Conservation (phyloP, 2,888 invertebrate genomes). For the Amaurobius ferox region DNA sequence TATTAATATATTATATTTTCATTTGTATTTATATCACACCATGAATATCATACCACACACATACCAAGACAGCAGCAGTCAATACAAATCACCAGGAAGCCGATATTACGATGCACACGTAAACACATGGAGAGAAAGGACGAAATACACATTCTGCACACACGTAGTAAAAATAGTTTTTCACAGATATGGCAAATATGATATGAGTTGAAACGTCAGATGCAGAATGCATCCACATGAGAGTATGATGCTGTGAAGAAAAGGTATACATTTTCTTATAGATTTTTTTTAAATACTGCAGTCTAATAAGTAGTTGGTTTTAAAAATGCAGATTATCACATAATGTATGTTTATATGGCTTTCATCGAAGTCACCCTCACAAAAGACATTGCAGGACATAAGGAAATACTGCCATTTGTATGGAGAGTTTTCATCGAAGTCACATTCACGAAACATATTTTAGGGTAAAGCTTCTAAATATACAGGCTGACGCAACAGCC, state of each 20-base stretch:
- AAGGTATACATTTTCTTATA: too few relatives aligned
- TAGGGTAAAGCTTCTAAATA: too few relatives aligned
- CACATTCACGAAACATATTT: too few relatives aligned
- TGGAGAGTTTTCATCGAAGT: too few relatives aligned
- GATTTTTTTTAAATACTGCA: too few relatives aligned
- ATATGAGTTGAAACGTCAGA: constrained; percentile 39
- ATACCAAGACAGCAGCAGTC: constrained; percentile 29
- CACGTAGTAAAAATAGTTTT: constrained; percentile 65
- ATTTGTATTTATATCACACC: constrained; percentile 56
- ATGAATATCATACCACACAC: constrained; percentile 56
- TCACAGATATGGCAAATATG: constrained; percentile 62
- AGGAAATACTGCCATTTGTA: too few relatives aligned
- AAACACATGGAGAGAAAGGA: constrained; percentile 25
- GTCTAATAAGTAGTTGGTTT: too few relatives aligned
- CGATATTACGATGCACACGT: constrained; percentile 35
- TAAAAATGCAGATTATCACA: too few relatives aligned
- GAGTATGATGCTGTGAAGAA: background rate
- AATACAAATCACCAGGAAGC: constrained; percentile 40
- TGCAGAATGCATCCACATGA: background rate
- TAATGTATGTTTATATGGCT: too few relatives aligned
- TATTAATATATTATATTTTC: constrained; percentile 21
- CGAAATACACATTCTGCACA: constrained; percentile 8
- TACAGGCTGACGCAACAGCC: too few relatives aligned
- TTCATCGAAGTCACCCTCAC: too few relatives aligned
- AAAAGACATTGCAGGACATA: too few relatives aligned